Conservation (phyloP, 2,797 vertebrate species). For the Chloroceryle inda region DNA sequence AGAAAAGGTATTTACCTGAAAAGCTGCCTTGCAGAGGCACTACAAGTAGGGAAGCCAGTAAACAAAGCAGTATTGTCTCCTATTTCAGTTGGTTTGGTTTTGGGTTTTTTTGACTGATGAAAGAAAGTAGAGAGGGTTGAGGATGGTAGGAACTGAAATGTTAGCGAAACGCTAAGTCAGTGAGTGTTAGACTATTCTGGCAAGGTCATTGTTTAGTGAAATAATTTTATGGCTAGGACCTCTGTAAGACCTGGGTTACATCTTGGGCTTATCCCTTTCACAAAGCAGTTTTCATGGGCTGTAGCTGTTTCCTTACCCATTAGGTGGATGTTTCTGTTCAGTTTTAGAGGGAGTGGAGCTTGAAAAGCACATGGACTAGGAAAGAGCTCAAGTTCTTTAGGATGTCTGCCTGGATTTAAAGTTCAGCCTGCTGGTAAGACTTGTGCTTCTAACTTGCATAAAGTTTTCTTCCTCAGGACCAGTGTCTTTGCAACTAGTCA, state of each 20-base stretch:
- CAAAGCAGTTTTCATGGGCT: not conserved
- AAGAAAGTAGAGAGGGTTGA: constrained; percentile 31
- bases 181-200: not conserved
- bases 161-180: not conserved
- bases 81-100: not conserved
- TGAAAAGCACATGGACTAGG: not conserved
- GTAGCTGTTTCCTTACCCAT: not conserved
- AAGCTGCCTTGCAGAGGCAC: not conserved
- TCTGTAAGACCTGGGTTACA: not conserved
- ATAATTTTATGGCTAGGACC: not conserved
- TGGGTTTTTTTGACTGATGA: not conserved
- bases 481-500: not conserved
- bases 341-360: not conserved
- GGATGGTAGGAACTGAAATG: not conserved
- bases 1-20: not conserved
- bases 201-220: not conserved
- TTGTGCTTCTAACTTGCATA: not conserved
- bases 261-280: not conserved
- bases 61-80: not conserved
- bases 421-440: not conserved
- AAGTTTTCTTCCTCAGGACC: not conserved
- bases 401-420: not conserved
- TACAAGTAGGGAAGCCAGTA: not conserved
- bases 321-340: not conserved
- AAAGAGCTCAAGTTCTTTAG: not conserved